A percentile compares a stretch with the other conserved stretches of the same genome.
phyloP scores from a whole-genome alignment of 2,113 vertebrate genomes.

The Benitochromis conjunctus region DNA sequence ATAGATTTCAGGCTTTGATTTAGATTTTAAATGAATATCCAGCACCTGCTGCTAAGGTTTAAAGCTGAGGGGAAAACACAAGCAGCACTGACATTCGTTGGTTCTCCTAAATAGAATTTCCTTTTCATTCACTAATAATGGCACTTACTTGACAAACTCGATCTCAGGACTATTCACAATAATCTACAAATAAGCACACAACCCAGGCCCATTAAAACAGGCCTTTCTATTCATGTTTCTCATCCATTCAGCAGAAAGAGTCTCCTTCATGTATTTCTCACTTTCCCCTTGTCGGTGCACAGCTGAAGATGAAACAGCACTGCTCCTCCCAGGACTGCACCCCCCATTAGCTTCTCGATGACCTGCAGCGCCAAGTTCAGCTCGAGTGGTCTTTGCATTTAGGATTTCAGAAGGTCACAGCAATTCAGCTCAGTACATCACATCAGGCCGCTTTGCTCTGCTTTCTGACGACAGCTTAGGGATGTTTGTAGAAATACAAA shows the following conservation, averaged over 20 bases:
- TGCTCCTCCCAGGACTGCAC: not conserved
- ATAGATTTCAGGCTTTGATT: not conserved
- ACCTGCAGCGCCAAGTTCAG: not conserved
- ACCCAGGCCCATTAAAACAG: not conserved
- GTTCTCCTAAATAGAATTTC: not conserved
- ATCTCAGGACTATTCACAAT: not conserved
- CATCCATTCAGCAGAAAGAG: not conserved
- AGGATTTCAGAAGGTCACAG: conserved; percentile 5
- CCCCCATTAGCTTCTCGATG: not conserved
- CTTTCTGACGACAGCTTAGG: not conserved
- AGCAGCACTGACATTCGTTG: not conserved
- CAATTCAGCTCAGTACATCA: not conserved
- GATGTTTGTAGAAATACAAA: not conserved
- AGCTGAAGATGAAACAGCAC: not conserved
- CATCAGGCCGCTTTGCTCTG: not conserved
- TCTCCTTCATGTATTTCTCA: not conserved
- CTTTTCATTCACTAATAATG: not conserved
- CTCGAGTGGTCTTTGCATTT: not conserved
- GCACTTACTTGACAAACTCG: not conserved
- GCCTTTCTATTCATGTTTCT: not conserved
- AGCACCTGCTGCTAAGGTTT: not conserved
- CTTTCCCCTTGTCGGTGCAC: not conserved
- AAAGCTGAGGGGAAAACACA: not conserved
- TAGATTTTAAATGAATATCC: not conserved
- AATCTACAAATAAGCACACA: not conserved